These are phyloP conservation scores for Caenorhabditis sp. DNA, from an alignment of 2,888 invertebrate genomes.

Conservation along the genomic window DNA sequence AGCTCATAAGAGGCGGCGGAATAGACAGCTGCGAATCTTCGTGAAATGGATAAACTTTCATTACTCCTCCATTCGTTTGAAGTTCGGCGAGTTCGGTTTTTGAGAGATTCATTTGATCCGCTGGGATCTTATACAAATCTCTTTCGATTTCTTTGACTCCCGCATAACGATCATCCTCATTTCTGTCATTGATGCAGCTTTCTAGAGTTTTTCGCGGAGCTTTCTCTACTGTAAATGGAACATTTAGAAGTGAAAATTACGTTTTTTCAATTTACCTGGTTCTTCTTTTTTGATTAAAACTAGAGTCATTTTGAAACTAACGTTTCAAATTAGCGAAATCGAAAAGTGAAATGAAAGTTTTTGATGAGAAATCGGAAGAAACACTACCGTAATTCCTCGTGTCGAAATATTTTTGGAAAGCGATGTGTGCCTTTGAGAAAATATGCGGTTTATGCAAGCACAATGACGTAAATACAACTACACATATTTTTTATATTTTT, in stretches of 20 bases:
- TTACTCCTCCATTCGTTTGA: slow-evolving; percentile 21
- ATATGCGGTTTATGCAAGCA: too few species aligned
- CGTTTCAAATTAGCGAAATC: too few species aligned
- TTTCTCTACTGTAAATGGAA: slow-evolving; percentile 9
- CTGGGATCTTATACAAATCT: slow-evolving; percentile 25
- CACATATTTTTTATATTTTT: too few species aligned
- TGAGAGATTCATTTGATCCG: slow-evolving; percentile 17
- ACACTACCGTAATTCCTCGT: too few species aligned
- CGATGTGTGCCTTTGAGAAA: too few species aligned
- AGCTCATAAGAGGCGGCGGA: slow-evolving; percentile 42
- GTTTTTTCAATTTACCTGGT: slow-evolving; percentile 4
- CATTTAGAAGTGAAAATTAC: background rate
- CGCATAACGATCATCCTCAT: slow-evolving; percentile 26
- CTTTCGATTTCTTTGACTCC: slow-evolving; percentile 37
- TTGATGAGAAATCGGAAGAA: too few species aligned
- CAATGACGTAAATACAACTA: too few species aligned
- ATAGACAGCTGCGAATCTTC: slow-evolving; percentile 35
- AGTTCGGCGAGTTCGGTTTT: slow-evolving; percentile 12
- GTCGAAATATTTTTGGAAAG: too few species aligned
- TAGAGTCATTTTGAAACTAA: too few species aligned
- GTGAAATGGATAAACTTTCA: slow-evolving; percentile 45
- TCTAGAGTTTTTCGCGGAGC: slow-evolving; percentile 35
- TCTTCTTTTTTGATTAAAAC: too few species aligned
- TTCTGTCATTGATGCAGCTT: slow-evolving; percentile 25
- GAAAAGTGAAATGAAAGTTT: too few species aligned